Evolutionary conservation across 2,797 vertebrate species (phyloP).

Genomic region (Novumbra hubbsi): DNA sequence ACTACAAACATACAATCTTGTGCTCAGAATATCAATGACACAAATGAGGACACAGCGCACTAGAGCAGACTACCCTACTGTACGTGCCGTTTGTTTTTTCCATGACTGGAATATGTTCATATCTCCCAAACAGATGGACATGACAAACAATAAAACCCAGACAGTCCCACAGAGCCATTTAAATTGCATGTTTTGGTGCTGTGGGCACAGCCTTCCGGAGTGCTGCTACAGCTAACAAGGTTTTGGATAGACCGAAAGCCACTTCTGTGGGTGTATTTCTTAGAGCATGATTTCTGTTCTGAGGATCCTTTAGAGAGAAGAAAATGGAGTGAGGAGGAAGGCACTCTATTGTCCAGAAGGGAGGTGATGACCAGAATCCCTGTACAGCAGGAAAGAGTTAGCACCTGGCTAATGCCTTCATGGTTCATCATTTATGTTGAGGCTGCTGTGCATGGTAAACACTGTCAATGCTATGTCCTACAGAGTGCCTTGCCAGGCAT

Average conservation of each 20-base stretch:
- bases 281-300: conserved; percentile 62
- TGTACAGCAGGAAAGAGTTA: conserved; percentile 3
- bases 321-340: conserved; percentile 35
- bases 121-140: conserved; percentile 4
- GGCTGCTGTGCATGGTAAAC: not conserved
- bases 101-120: not conserved
- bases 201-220: conserved; percentile 62
- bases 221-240: conserved; percentile 62
- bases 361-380: not conserved
- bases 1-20: not conserved
- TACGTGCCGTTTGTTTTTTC: not conserved
- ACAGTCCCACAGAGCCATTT: conserved; percentile 59
- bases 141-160: conserved; percentile 47
- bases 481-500: not conserved
- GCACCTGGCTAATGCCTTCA: not conserved
- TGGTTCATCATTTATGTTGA: conserved; percentile 6
- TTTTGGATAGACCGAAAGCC: conserved; percentile 45
- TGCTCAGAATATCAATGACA: not conserved
- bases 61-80: not conserved
- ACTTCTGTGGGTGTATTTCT: conserved; percentile 52
- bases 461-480: not conserved
- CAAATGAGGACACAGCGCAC: not conserved
- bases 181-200: conserved; percentile 63
- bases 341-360: conserved; percentile 32
- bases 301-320: conserved; percentile 45